Evolutionary conservation across 2,113 vertebrate genomes (phyloP).

Genomic region (Elaphurus davidianus): DNA sequence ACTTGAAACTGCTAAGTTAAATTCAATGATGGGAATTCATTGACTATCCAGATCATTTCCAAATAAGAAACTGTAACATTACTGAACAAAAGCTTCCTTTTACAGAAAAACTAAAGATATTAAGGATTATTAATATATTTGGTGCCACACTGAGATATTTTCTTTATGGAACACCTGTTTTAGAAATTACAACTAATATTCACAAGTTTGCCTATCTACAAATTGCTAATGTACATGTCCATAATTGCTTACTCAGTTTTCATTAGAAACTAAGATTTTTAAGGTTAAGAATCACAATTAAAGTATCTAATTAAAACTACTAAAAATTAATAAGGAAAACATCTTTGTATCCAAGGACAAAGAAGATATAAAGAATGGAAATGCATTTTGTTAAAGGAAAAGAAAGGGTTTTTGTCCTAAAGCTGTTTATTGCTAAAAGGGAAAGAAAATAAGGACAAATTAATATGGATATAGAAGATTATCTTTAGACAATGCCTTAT

Average conservation of each 20-base stretch:
- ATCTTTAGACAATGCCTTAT: neutral
- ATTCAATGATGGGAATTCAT: neutral
- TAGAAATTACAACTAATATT: neutral
- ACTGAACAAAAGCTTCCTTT: neutral
- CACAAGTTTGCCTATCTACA: neutral
- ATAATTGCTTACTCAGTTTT: neutral
- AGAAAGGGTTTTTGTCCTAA: neutral
- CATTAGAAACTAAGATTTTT: neutral
- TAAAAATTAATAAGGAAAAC: neutral
- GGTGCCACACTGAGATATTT: neutral
- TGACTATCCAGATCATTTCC: neutral
- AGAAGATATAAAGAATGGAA: neutral
- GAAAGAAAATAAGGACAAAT: neutral
- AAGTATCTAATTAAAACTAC: neutral
- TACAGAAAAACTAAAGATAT: neutral
- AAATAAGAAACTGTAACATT: neutral
- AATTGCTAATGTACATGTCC: neutral
- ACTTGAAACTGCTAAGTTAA: neutral
- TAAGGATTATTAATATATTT: neutral
- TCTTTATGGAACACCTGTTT: neutral
- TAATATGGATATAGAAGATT: neutral
- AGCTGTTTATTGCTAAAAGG: neutral
- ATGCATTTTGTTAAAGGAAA: neutral
- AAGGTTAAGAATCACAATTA: neutral
- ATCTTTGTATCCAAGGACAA: neutral